These are phyloP conservation scores for Drosophila hamatofila DNA, from an alignment of 2,888 invertebrate genomes.

Conservation along the genomic window DNA sequence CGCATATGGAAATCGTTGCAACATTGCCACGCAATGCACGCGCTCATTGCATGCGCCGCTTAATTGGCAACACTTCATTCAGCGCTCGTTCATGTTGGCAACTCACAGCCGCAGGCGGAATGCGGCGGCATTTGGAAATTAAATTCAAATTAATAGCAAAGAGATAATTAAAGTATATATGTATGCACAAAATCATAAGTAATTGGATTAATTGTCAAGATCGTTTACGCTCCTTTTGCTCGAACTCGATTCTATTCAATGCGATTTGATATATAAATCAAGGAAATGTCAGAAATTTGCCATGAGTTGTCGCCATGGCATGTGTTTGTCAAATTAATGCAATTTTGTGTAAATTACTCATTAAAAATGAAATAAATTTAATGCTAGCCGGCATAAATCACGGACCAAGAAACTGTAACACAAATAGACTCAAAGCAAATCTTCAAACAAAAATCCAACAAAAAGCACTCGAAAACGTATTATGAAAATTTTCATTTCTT, in stretches of 20 bases:
- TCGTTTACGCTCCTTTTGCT: conserved; percentile 25
- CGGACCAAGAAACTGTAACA: conserved; percentile 71
- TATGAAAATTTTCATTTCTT: conserved; percentile 71
- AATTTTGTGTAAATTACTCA: conserved; percentile 81
- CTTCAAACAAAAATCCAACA: conserved; percentile 65
- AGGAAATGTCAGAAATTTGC: conserved; percentile 80
- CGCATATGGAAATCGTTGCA: conserved; percentile 65
- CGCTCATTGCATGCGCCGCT: conserved; percentile 43
- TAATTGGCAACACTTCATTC: conserved; percentile 68
- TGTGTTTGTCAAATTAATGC: conserved; percentile 71
- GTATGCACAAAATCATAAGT: conserved; percentile 20
- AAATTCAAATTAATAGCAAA: conserved; percentile 40
- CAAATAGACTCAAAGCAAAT: conserved; percentile 40
- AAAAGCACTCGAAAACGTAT: conserved; percentile 29
- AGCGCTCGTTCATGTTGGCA: conserved; percentile 16
- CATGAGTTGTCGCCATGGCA: conserved; percentile 72
- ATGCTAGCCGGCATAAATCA: conserved; percentile 73
- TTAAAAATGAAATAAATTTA: conserved; percentile 81
- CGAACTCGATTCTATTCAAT: conserved; percentile 47
- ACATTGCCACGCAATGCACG: conserved; percentile 43
- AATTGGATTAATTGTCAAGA: conserved; percentile 42
- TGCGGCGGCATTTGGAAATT: conserved; percentile 34
- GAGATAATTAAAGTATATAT: neutral
- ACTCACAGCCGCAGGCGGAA: conserved; percentile 4
- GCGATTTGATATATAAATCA: conserved; percentile 73